Base-by-base conservation (phyloP, 2,888 invertebrate species). In the Suillia variegata region DNA sequence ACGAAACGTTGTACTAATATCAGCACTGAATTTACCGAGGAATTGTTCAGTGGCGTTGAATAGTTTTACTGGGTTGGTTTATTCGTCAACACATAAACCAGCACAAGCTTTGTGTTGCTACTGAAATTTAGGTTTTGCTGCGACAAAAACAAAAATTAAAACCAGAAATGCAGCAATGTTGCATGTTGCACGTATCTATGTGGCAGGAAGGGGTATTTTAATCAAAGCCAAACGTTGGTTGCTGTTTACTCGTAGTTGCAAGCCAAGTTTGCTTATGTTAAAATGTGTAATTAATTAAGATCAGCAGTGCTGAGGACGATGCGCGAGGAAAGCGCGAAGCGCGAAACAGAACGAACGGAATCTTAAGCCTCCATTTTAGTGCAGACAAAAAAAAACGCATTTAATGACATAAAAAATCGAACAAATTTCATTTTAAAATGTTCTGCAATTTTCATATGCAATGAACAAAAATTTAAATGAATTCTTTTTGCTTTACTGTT, bases 181-280 rank as follows among this genome's bases (percentile, higher is more conserved):
- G 31, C 20, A 13, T 2, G 17, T 38, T 38, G n/a, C 6, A 38
- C 38, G 26, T 5, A 38, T 12, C 38, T 8, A 13, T 17, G 45
- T 4, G 45, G 45, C 4, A 20, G 45, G 45, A 18, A 20, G 18
- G 18, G 18, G 18, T 4, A 20, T 20, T 31, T 26, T 57, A 57
- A 57, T 45, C 47, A 57, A 57, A 52, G 2, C 47, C 26, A 57
- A 47, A 13, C 48, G 42, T 21, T 6, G 24, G 21, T 42, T 54
- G 45, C 26, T 15, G 26, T 58, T 58, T 58, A 58, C 58, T n/a
- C n/a, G n/a, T n/a, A n/a, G n/a, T 61, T 61, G 58, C 56, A 58
- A 31, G 26, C 18, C 21, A 52, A 52, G 58, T 54, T 58, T 55
- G 55, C 49, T 55, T 61, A 58, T 58, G 51, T 58, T 47, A 48